phyloP scores from a whole-genome alignment of 2,888 invertebrate species.

The Uropetala carovei region DNA sequence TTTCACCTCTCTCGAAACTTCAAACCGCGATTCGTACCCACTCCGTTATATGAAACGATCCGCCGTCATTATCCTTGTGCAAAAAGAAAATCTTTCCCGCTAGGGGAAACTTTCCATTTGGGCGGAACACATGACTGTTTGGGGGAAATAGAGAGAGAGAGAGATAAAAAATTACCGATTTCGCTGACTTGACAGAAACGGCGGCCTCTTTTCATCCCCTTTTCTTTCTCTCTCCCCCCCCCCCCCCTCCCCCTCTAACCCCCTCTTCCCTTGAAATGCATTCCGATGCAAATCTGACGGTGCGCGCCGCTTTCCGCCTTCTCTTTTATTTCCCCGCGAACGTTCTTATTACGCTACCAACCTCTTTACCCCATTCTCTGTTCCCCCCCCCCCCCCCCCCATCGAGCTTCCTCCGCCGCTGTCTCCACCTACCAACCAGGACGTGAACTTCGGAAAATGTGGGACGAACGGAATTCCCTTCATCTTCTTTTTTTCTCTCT shows the following conservation, averaged over 20 bases:
- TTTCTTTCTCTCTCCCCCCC: neutral
- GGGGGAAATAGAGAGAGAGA: neutral
- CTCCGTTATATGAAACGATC: neutral
- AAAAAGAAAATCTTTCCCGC: neutral
- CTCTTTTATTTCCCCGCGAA: constrained; percentile 11
- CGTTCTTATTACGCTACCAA: constrained; percentile 12
- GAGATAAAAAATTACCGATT: neutral
- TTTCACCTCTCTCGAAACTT: neutral
- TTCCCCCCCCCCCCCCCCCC: neutral
- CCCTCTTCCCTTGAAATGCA: neutral
- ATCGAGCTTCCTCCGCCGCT: neutral
- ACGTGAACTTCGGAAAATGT: constrained; percentile 19
- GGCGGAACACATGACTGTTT: neutral
- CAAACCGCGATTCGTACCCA: neutral
- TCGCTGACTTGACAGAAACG: constrained; percentile 5
- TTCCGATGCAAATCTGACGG: constrained; percentile 22
- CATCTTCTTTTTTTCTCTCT: neutral
- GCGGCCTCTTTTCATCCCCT: neutral
- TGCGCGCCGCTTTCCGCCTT: neutral
- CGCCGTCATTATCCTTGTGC: neutral
- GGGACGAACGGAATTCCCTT: neutral
- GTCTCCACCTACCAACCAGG: neutral
- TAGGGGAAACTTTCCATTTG: neutral
- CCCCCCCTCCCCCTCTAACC: neutral
- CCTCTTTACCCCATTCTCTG: neutral